Evolutionary conservation across 2,888 invertebrate species (phyloP).

Genomic region (Plagodis dolabraria): DNA sequence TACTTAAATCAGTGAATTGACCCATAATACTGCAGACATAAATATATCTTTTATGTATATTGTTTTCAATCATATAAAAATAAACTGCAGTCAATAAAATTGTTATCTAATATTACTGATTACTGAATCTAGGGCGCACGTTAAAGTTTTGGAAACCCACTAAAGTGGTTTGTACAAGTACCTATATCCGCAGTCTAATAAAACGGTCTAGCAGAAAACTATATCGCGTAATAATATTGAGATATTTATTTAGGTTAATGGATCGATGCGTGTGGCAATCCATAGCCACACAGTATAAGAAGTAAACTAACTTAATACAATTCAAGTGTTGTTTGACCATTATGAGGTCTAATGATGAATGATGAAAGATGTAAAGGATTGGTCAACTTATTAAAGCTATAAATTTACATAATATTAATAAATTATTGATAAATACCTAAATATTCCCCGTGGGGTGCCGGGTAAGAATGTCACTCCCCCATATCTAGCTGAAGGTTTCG

Average conservation of each 20-base stretch:
- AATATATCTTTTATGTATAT: too few relatives aligned
- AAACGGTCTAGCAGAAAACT: conserved; percentile 28
- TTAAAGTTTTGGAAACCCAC: conserved; percentile 35
- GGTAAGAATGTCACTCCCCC: too few relatives aligned
- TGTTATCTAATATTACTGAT: conserved; percentile 25
- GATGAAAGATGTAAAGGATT: too few relatives aligned
- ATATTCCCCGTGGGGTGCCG: too few relatives aligned
- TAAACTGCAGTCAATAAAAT: conserved; percentile 26
- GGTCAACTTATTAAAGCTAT: too few relatives aligned
- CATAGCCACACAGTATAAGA: conserved; percentile 1
- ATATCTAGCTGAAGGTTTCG: too few relatives aligned
- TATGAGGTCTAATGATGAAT: too few relatives aligned
- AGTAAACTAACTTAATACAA: conserved; percentile 6
- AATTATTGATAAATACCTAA: too few relatives aligned
- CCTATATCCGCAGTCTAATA: conserved; percentile 35
- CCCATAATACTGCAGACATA: too few relatives aligned
- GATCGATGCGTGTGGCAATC: conserved; percentile 37
- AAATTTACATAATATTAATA: too few relatives aligned
- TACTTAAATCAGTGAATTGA: too few relatives aligned
- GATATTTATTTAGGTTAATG: conserved; percentile 62
- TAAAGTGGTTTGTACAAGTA: conserved; percentile 33
- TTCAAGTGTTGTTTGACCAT: not conserved
- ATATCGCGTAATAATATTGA: conserved; percentile 28
- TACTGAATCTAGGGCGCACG: conserved; percentile 26
- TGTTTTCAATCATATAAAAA: conserved; percentile 3